These are phyloP conservation scores for Pyrgilauda ruficollis DNA, from an alignment of 2,113 vertebrate genomes.

Conservation along the genomic window DNA sequence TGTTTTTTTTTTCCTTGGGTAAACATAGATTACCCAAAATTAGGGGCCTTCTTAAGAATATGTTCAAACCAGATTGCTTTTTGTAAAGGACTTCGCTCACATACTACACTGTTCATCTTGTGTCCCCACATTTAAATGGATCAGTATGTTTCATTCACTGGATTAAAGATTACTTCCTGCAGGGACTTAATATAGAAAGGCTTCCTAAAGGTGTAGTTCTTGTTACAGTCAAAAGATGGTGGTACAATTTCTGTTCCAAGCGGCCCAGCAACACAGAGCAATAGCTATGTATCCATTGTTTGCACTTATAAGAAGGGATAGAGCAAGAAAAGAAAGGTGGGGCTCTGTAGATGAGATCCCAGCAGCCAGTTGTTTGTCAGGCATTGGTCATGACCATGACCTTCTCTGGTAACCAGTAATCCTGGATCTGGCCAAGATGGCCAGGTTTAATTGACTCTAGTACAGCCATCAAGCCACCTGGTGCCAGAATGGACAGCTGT, in stretches of 20 bases:
- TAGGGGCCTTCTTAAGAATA: neutral
- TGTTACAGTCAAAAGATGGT: constrained; percentile 48
- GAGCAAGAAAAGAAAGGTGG: neutral
- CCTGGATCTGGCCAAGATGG: neutral
- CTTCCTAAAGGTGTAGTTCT: constrained; percentile 41
- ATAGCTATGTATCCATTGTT: neutral
- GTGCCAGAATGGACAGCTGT: neutral
- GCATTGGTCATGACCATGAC: neutral
- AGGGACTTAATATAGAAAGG: neutral
- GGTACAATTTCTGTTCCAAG: constrained; percentile 37
- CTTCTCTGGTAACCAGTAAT: neutral
- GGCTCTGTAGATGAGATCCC: neutral
- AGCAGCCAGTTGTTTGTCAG: neutral
- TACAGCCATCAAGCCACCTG: neutral
- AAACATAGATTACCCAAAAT: neutral
- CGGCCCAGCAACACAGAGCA: neutral
- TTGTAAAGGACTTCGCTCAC: neutral
- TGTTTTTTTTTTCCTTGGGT: neutral
- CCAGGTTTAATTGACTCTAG: neutral
- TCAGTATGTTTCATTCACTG: neutral
- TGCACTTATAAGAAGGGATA: neutral
- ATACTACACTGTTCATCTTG: neutral
- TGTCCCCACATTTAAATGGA: neutral
- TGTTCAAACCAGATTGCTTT: neutral
- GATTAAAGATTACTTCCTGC: neutral